These are phyloP conservation scores for Cephus pygmeus DNA, from an alignment of 2,888 invertebrate genomes.

Conservation along the genomic window DNA sequence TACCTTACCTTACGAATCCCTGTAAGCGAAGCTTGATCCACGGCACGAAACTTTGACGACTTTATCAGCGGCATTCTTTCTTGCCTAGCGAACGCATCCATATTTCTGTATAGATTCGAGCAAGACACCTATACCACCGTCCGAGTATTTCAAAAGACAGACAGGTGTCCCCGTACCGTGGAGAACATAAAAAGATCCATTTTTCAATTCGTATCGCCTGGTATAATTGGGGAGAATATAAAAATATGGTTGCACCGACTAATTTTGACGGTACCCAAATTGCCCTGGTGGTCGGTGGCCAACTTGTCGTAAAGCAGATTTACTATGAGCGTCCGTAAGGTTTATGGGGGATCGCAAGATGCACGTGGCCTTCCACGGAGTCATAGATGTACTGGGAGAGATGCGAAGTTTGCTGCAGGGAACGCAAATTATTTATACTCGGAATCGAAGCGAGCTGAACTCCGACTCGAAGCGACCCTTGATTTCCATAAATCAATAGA, in stretches of 20 bases:
- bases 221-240: slow-evolving; percentile 41
- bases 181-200: not conserved
- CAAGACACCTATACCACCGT: not conserved
- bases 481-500: slow-evolving; percentile 55
- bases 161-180: not conserved
- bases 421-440: slow-evolving; percentile 43
- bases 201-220: not conserved
- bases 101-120: not conserved
- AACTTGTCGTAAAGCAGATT: slow-evolving; percentile 3
- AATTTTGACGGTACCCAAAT: slow-evolving; percentile 45
- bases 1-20: slow-evolving; percentile 31
- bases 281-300: slow-evolving; percentile 44
- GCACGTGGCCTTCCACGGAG: not conserved
- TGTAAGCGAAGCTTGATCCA: not conserved
- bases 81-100: not conserved
- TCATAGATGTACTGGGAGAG: not conserved
- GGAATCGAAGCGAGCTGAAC: slow-evolving; percentile 35
- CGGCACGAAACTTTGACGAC: not conserved
- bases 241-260: slow-evolving; percentile 49
- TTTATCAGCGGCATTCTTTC: not conserved
- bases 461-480: slow-evolving; percentile 42
- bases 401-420: slow-evolving; percentile 27
- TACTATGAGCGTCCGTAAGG: slow-evolving; percentile 41
- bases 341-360: slow-evolving; percentile 54
- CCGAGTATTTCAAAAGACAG: not conserved